Base-by-base conservation (phyloP, 2,113 vertebrate genomes). In the Serilophus lunatus region DNA sequence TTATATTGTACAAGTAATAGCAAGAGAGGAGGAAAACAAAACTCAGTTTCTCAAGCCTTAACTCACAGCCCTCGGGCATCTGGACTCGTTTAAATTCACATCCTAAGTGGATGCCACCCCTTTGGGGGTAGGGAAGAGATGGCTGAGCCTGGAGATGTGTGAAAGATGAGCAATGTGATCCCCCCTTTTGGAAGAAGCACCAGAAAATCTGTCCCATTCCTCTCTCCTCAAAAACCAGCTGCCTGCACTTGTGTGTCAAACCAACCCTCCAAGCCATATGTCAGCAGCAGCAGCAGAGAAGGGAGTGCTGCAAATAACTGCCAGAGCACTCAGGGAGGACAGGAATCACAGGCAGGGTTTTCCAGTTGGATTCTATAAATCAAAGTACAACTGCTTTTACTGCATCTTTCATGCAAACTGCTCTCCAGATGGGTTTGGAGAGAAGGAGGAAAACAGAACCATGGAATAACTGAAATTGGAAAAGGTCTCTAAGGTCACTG, bases 361-460 rank as follows among this genome's bases (percentile, higher is more conserved):
- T 63, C 92, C 94, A 63, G 44, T 44, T 74, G 93, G 63, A 40
- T 69, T 35, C 87, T 4, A 50, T 92, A 86, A 92, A 97, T 94
- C 96, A 94, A 14, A 88, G 35, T 72, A 57, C 82, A 49, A 77
- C 50, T 44, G 22, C 18, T 94, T 82, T 51, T 26, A 49, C 69
- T 45, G 70, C 20, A 11, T 38, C 89, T 51, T 68, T 81, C 86
- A 45, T 35, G 64, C 82, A 91, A 92, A 63, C 49, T 22, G 74
- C 76, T 82, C 88, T 60, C 91, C 91, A 82, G 91, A 56, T 65
- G 87, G 82, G 56, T 92, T 88, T 77, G 82, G 79, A 38, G 2
- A 49, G 74, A 49, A 84, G 75, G 44, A 82, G 60, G 40, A 74
- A 63, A 36, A 12, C 0, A 26, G 24, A 75, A 18, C 7, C 23